Conservation (phyloP, 2,797 vertebrate genomes). For the Megaceryle alcyon region DNA sequence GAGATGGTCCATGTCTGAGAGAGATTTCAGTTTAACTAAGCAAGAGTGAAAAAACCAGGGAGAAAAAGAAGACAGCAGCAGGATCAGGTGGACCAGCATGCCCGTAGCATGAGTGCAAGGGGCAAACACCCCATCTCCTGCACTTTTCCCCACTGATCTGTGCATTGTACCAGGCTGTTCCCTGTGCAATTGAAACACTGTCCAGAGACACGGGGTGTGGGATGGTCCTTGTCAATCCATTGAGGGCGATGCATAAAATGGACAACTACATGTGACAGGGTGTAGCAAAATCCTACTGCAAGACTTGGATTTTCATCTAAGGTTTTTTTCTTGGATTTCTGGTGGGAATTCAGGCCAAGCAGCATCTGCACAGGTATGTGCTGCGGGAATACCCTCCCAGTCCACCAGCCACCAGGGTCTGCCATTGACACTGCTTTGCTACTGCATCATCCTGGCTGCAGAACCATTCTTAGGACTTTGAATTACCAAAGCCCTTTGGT, state of each 20-base stretch:
- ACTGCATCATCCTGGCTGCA: neutral
- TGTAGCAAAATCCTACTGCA: neutral
- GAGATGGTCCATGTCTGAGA: neutral
- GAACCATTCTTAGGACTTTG: neutral
- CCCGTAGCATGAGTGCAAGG: neutral
- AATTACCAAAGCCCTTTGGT: neutral
- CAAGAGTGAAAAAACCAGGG: neutral
- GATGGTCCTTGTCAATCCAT: neutral
- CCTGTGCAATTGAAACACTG: neutral
- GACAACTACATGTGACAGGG: rapidly evolving
- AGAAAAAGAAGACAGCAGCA: neutral
- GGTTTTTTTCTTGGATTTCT: neutral
- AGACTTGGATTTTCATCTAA: neutral
- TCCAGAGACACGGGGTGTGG: rapidly evolving
- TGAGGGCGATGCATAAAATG: neutral
- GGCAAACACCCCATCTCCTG: neutral
- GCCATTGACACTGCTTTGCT: neutral
- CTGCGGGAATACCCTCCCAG: neutral
- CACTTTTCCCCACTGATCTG: rapidly evolving
- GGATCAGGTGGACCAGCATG: neutral
- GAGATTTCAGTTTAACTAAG: neutral
- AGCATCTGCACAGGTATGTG: neutral
- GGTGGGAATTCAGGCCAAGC: neutral
- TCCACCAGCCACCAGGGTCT: neutral
- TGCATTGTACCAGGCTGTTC: neutral